Conservation (phyloP, 2,113 vertebrate species). For the Oxyura jamaicensis region DNA sequence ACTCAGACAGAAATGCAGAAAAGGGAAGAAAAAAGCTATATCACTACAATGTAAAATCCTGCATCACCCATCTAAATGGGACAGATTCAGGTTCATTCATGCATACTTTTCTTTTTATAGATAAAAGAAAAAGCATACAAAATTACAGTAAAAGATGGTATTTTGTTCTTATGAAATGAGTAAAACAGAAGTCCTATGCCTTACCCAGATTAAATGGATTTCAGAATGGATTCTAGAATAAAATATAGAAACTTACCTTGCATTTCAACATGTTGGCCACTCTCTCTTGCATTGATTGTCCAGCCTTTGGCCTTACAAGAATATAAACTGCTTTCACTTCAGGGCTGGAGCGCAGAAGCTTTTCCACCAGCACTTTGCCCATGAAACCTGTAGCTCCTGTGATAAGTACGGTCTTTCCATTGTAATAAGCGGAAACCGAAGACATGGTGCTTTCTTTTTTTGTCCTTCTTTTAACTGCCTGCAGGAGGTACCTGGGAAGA, state of each 20-base stretch:
- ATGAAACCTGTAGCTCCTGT: conserved; percentile 95
- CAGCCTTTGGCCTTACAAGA: conserved; percentile 91
- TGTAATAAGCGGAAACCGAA: conserved; percentile 86
- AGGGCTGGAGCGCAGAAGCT: conserved; percentile 90
- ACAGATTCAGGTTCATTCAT: not conserved
- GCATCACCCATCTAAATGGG: not conserved
- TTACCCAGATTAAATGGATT: not conserved
- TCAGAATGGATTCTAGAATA: not conserved
- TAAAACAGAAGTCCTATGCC: not conserved
- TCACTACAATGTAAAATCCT: not conserved
- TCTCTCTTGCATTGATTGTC: conserved; percentile 89
- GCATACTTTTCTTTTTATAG: not conserved
- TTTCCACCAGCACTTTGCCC: conserved; percentile 96
- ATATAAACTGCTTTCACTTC: conserved; percentile 88
- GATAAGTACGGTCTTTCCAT: conserved; percentile 89
- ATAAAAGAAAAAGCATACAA: not conserved
- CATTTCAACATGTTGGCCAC: conserved; percentile 90
- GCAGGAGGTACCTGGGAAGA: conserved; percentile 68
- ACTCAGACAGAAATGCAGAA: not conserved
- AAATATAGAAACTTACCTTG: conserved; percentile 77
- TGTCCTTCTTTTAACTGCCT: conserved; percentile 28
- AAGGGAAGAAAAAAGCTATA: not conserved
- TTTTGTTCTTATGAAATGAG: not conserved
- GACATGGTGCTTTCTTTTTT: conserved; percentile 76
- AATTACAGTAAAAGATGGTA: not conserved